Evolutionary conservation across 2,797 vertebrate species (phyloP).

Genomic region (Nasua narica): DNA sequence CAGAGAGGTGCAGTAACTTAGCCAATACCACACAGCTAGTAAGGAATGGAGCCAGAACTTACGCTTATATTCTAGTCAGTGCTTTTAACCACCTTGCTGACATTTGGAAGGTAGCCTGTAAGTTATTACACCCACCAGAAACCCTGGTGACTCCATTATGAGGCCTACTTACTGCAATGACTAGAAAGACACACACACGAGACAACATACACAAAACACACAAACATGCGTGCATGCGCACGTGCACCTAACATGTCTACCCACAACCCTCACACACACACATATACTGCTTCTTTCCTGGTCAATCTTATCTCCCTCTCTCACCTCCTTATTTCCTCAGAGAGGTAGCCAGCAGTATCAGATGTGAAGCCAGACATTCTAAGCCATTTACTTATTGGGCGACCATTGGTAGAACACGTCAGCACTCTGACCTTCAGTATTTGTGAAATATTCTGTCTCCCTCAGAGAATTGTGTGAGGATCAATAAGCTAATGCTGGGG

Average conservation of each 20-base stretch:
- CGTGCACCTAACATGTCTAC: not conserved
- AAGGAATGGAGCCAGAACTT: not conserved
- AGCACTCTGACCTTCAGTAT: not conserved
- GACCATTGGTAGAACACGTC: not conserved
- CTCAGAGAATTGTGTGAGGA: not conserved
- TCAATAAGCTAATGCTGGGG: not conserved
- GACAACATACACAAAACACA: not conserved
- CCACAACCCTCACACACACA: not conserved
- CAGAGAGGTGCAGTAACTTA: not conserved
- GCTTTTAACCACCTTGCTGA: not conserved
- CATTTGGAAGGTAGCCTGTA: not conserved
- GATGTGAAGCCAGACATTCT: not conserved
- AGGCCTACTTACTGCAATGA: not conserved
- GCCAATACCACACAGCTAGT: not conserved
- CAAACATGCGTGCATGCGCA: too few relatives aligned
- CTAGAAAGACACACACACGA: not conserved
- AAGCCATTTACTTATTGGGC: not conserved
- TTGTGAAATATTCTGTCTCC: not conserved
- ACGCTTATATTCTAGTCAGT: not conserved
- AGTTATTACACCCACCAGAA: not conserved
- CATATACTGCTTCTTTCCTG: not conserved
- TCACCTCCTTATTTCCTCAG: not conserved
- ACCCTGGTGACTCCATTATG: not conserved
- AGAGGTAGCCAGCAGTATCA: not conserved
- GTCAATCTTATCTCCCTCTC: not conserved